These are phyloP conservation scores for Furnarius figulus DNA, from an alignment of 2,113 vertebrate species.

Conservation along the genomic window DNA sequence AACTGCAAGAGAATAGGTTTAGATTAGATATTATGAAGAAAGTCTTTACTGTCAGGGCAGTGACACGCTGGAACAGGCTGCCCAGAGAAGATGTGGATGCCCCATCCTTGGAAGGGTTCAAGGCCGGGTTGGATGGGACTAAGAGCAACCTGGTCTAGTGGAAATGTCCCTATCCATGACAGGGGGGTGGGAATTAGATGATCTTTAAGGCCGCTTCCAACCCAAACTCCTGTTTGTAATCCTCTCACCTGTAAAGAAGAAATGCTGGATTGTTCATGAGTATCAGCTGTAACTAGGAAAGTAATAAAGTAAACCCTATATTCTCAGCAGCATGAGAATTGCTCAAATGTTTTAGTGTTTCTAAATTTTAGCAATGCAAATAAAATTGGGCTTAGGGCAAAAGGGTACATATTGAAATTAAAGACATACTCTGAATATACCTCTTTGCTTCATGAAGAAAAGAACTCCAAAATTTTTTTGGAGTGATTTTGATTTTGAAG, in stretches of 20 bases:
- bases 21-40: background rate
- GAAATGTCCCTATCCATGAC: background rate
- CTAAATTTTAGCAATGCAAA: background rate
- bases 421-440: background rate
- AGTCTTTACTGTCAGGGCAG: background rate
- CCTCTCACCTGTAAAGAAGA: background rate
- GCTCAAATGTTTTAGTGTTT: background rate
- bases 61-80: background rate
- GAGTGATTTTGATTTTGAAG: background rate
- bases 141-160: background rate
- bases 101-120: background rate
- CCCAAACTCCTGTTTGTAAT: background rate
- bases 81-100: background rate
- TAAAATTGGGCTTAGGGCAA: background rate
- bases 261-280: background rate
- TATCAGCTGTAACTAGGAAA: background rate
- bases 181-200: accelerated
- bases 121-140: background rate
- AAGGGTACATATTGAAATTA: background rate
- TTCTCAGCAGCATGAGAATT: background rate
- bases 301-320: background rate
- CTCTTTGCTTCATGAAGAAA: background rate
- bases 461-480: background rate
- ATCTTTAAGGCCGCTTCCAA: background rate
- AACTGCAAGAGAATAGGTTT: background rate